Base-by-base conservation (phyloP, 35 echinoderm and acorn worm genomes). In the Apostichopus californicus region DNA sequence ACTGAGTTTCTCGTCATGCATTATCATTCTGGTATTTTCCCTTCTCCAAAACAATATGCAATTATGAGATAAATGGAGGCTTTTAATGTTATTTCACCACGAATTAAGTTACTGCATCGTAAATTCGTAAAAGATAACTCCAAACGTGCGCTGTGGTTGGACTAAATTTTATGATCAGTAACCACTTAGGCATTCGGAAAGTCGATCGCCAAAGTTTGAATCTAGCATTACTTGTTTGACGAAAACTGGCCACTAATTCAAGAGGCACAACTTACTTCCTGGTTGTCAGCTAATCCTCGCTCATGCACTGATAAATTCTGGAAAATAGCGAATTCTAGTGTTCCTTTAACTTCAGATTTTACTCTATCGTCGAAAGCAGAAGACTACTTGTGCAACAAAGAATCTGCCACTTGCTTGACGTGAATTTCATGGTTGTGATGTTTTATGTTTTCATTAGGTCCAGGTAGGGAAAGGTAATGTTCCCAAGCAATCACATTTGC, bases 381-480 rank as follows among this genome's bases (percentile, higher is more conserved):
- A 14, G 12, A 75, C n/a, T 75, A 18, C 5, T 8, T 18, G 71
- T 75, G 71, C 15, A 75, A 6, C 21, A 20, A 75, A 75, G 71
- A 75, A 18, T n/a, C 17, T 75, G 14, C 12, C 34, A 18, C 17
- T 18, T 18, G 15, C 7, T 75, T 75, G 71, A 6, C 71, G 58
- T 73, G 70, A 73, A 75, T 46, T 46, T 46, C 34, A 46, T 46
- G 34, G 34, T 46, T 75, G 71, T 75, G 71, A 75, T 75, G 71
- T 75, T 75, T 61, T 75, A 75, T 75, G 71, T 75, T 75, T 75
- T 75, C 71, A 8, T 75, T 75, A 14, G 71, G 71, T 75, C 71
- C 71, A 75, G 71, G 71, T 20, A 75, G 71, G 71, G 71, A 75
- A 75, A 75, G 71, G 71, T 75, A 75, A 75, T 75, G 34, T 46